These are phyloP conservation scores for Cosmia pyralina DNA, from an alignment of 2,888 invertebrate genomes.

Conservation along the genomic window DNA sequence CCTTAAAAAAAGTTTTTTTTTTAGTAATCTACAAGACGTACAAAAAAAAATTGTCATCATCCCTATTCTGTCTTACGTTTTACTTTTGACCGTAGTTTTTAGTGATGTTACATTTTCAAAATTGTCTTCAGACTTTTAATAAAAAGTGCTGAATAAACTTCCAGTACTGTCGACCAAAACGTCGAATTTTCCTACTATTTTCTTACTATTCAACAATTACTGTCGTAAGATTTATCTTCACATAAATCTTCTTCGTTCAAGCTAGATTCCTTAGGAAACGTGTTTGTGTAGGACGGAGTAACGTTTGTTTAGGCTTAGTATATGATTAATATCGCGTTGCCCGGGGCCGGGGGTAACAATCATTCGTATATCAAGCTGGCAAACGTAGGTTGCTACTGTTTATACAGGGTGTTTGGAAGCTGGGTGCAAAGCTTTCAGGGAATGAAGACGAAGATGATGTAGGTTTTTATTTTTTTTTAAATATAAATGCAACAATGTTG, in stretches of 20 bases:
- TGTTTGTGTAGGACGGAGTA: slow-evolving; percentile 54
- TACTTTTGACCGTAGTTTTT: not conserved
- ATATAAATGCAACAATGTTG: too few relatives aligned
- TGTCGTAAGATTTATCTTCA: slow-evolving; percentile 37
- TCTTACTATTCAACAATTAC: slow-evolving; percentile 46
- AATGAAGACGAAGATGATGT: too few relatives aligned
- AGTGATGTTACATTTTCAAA: not conserved
- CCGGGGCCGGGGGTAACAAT: slow-evolving; percentile 25
- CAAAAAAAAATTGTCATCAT: too few relatives aligned
- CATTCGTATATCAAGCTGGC: slow-evolving; percentile 35
- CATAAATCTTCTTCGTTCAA: slow-evolving; percentile 43
- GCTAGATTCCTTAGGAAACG: slow-evolving; percentile 46
- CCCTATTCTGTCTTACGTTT: not conserved
- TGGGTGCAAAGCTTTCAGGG: too few relatives aligned
- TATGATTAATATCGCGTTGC: slow-evolving; percentile 57
- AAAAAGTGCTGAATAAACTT: slow-evolving; percentile 2
- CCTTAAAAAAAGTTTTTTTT: too few relatives aligned
- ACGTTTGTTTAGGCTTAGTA: slow-evolving; percentile 58
- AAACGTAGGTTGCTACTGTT: not conserved
- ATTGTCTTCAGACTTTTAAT: not conserved
- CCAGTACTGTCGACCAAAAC: slow-evolving; percentile 4
- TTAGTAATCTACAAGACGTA: too few relatives aligned
- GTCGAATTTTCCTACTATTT: slow-evolving; percentile 25
- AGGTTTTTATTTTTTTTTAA: too few relatives aligned
- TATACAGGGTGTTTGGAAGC: too few relatives aligned